phyloP scores from a whole-genome alignment of 2,113 vertebrate species.

The Psettodes erumei region DNA sequence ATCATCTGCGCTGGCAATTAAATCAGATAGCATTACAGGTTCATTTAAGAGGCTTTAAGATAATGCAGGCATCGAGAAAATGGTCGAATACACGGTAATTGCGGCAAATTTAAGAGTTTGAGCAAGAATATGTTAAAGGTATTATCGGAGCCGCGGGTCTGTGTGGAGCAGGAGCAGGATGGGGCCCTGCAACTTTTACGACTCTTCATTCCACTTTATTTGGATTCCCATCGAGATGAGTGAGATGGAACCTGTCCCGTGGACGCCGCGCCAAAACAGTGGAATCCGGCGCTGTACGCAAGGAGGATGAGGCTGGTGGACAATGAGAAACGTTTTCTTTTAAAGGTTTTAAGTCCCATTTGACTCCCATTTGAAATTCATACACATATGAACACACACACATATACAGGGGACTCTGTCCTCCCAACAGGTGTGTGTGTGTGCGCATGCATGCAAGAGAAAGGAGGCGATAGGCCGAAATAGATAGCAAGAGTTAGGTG shows the following conservation, averaged over 20 bases:
- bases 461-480: slow-evolving; percentile 5
- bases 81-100: slow-evolving; percentile 70
- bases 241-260: not conserved
- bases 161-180: slow-evolving; percentile 30
- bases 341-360: not conserved
- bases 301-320: not conserved
- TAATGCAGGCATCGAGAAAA: slow-evolving; percentile 64
- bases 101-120: slow-evolving; percentile 62
- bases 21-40: slow-evolving; percentile 71
- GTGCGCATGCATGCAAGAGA: slow-evolving; percentile 25
- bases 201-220: slow-evolving; percentile 51
- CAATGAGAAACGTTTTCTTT: not conserved
- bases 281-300: too few species aligned
- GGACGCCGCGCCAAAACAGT: too few species aligned
- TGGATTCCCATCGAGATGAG: slow-evolving; percentile 11
- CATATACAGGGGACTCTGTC: not conserved
- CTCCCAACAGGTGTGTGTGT: not conserved
- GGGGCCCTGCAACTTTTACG: slow-evolving; percentile 22
- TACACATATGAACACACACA: not conserved
- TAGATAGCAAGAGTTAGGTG: slow-evolving; percentile 10
- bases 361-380: too few species aligned
- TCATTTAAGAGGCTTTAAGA: slow-evolving; percentile 66
- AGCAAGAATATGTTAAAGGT: slow-evolving; percentile 69
- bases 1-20: slow-evolving; percentile 69
- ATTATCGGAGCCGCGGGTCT: slow-evolving; percentile 55